Percentiles rank a stretch among this genome's conserved stretches.
Evolutionary conservation across 2,797 vertebrate genomes (phyloP).

Genomic region (Megalops cyprinoides): DNA sequence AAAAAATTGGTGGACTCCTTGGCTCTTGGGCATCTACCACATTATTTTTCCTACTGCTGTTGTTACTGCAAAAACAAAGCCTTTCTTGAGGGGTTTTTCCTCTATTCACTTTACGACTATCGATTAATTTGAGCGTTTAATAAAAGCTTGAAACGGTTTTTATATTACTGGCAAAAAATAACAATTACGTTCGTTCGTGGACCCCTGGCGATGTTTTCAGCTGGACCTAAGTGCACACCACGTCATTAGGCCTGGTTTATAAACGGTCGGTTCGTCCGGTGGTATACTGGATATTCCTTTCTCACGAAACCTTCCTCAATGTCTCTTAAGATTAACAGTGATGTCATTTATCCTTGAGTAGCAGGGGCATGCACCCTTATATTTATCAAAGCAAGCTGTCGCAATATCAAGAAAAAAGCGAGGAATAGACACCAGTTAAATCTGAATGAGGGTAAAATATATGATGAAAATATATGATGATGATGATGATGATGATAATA

Average conservation of each 20-base stretch:
- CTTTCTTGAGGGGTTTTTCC: too few species aligned
- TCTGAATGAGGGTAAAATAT: not conserved
- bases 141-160: not conserved
- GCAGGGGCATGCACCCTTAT: not conserved
- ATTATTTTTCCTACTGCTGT: too few species aligned
- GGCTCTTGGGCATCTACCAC: too few species aligned
- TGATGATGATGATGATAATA: too few species aligned
- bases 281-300: not conserved
- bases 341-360: slow-evolving; percentile 10
- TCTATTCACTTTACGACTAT: too few species aligned
- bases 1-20: too few species aligned
- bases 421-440: not conserved
- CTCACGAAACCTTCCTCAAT: not conserved
- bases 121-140: too few species aligned
- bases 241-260: not conserved
- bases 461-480: too few species aligned
- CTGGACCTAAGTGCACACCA: too few species aligned
- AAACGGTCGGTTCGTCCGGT: not conserved
- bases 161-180: not conserved
- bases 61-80: too few species aligned
- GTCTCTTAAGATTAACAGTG: not conserved
- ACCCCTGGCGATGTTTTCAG: not conserved
- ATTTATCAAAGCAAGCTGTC: not conserved
- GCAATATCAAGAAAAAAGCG: not conserved
- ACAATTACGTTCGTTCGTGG: not conserved